Base-by-base conservation (phyloP, 2,888 invertebrate genomes). In the Rhogogaster chlorosoma region DNA sequence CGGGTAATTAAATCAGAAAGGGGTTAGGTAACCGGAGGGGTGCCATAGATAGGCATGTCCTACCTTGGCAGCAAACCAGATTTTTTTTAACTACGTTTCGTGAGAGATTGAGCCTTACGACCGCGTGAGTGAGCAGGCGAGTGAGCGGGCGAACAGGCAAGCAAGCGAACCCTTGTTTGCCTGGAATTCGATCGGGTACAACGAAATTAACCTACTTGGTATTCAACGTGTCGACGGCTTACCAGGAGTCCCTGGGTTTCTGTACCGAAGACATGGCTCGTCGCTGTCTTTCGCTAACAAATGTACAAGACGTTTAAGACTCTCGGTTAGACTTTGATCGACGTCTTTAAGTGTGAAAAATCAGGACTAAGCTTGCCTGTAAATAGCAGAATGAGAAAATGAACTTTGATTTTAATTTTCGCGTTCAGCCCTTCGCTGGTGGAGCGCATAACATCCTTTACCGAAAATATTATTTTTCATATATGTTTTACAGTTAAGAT, bases 181-280 rank as follows among this genome's bases (percentile, higher is more conserved):
- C 84, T 45, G 88, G 88, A 89, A 89, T 84, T 89, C 90, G 90
- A 91, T 91, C 90, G 90, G 84, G 89, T 84, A 87, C 87, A 92
- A 92, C 88, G 88, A 90, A 92, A 92, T 92, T 91, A 92, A 90
- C 89, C 89, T 89, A 88, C 83, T 89, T 89, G 86, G 88, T 89
- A 90, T 89, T 90, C 89, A 89, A 85, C 86, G 61, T 80, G 26
- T 61, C 61, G 38, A 15, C 15, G 22, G 80, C 26, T 61, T 38
- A 15, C 57, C 36, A 36, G 38, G 26, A 80, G 36, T 80, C 32
- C 77, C 53, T 18, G n/a, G 22, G 61, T 80, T 80, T 78, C 57
- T n/a, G 57, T 10, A 18, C 42, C 22, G 15, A 22, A 75, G 45
- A 49, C 29, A 9, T 26, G n/a, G 26, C 18, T 75, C n/a, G 18